A percentile compares a stretch with the other conserved stretches of the same genome.
Conservation (phyloP, 2,797 vertebrate genomes). For the Sebastes flavidus region DNA sequence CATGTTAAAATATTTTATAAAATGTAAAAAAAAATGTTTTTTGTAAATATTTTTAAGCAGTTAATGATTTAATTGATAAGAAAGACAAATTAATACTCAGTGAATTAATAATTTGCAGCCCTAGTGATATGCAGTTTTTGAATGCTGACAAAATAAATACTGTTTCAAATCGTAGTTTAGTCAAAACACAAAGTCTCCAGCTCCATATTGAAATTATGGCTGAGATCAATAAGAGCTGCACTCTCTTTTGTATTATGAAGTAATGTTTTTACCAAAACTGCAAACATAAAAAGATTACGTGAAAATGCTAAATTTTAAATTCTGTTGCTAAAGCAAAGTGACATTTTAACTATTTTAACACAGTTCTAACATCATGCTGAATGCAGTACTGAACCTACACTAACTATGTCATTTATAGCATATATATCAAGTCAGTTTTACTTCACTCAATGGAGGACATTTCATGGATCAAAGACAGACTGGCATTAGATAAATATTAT, state of each 20-base stretch:
- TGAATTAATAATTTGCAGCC: not conserved
- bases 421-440: not conserved
- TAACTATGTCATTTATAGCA: not conserved
- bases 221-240: not conserved
- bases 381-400: not conserved
- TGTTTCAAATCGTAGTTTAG: not conserved
- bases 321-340: not conserved
- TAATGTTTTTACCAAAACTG: too few species aligned
- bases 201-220: not conserved
- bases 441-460: not conserved
- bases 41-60: not conserved
- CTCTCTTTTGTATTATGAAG: too few species aligned
- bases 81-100: not conserved
- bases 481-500: not conserved
- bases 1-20: not conserved
- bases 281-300: too few species aligned
- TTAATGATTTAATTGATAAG: not conserved
- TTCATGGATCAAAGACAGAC: not conserved
- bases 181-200: not conserved
- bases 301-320: too few species aligned
- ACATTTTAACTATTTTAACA: not conserved
- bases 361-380: not conserved
- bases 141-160: not conserved
- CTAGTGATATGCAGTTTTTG: not conserved
- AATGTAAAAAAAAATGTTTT: not conserved